Base-by-base conservation (phyloP, 2,797 vertebrate genomes). In the Euthynnus affinis region DNA sequence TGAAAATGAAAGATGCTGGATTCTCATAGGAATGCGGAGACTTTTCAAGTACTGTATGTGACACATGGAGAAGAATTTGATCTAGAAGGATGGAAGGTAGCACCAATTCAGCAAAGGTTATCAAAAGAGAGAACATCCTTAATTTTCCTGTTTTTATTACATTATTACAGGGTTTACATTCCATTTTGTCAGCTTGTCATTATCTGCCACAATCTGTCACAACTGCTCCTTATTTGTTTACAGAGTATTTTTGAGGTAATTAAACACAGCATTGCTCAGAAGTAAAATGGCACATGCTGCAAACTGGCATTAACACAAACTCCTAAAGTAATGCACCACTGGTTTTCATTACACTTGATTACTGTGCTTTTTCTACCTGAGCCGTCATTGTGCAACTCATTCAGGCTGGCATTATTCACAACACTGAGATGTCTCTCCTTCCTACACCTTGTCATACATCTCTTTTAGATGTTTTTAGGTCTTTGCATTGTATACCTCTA, bases 101-200 rank as follows among this genome's bases (percentile, higher is more conserved):
- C 84, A 88, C 91, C 82, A 88, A 88, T 91, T 91, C 89, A 93
- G 89, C 85, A 84, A 69, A 74, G 78, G 73, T 88, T 81, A 75
- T 89, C 70, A 84, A 87, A 86, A 83, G 80, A 87, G 75, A 89
- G 88, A 91, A 89, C 88, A 91, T 90, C 90, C 90, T 92, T 91
- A 69, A 82, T 86, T 91, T 86, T 86, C 73, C 77, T 88, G 77
- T 89, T 78, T 83, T 89, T 86, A 84, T 83, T 71, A 90, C 88
- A 82, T 80, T 91, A 86, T 86, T 87, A 87, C 88, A 70, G 91
- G 90, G 91, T 94, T 95, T 93, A 96, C 95, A 96, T 96, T 96
- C 95, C 96, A 94, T 93, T 91, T 93, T 91, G 85, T 93, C 90
- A 87, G 87, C 88, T 90, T 87, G 86, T 90, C 89, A 90, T 88